Percentiles rank a stretch among this genome's conserved stretches.
These are phyloP conservation scores for Drosophila macrospina DNA, from an alignment of 2,888 invertebrate genomes.

Conservation along the genomic window DNA sequence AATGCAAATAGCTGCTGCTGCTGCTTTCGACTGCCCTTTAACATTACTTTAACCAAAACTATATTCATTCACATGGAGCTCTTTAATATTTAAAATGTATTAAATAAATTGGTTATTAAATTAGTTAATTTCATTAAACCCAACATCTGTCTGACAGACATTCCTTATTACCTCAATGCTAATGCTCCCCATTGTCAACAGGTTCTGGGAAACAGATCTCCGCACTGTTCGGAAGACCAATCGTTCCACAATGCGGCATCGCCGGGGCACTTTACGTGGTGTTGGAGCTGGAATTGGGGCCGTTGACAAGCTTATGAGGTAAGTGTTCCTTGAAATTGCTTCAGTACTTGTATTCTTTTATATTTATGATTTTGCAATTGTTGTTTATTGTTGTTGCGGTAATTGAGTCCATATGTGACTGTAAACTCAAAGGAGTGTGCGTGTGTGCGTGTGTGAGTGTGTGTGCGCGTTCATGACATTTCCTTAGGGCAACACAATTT, in stretches of 20 bases:
- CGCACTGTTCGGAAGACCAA: conserved; percentile 90
- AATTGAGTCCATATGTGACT: conserved; percentile 64
- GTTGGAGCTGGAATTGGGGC: conserved; percentile 32
- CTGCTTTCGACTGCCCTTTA: neutral
- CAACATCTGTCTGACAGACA: too few species aligned
- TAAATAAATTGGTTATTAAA: too few species aligned
- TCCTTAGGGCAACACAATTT: conserved; percentile 62
- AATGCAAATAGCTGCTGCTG: neutral
- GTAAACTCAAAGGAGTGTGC: neutral
- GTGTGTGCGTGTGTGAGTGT: conserved; percentile 8
- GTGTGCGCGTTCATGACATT: conserved; percentile 38
- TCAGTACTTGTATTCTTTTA: conserved; percentile 31
- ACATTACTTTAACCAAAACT: too few species aligned
- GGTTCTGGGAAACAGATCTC: conserved; percentile 93
- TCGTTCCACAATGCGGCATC: conserved; percentile 86
- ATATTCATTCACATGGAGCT: too few species aligned
- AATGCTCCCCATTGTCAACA: conserved; percentile 34
- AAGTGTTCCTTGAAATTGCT: conserved; percentile 38
- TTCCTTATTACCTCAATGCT: neutral
- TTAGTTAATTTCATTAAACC: too few species aligned
- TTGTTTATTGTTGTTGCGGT: conserved; percentile 70
- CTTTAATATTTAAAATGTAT: too few species aligned
- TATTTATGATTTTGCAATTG: conserved; percentile 66
- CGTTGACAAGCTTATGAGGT: conserved; percentile 63
- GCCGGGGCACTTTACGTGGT: conserved; percentile 57